Conservation (phyloP, 2,888 invertebrate species). For the Salticus scenicus region DNA sequence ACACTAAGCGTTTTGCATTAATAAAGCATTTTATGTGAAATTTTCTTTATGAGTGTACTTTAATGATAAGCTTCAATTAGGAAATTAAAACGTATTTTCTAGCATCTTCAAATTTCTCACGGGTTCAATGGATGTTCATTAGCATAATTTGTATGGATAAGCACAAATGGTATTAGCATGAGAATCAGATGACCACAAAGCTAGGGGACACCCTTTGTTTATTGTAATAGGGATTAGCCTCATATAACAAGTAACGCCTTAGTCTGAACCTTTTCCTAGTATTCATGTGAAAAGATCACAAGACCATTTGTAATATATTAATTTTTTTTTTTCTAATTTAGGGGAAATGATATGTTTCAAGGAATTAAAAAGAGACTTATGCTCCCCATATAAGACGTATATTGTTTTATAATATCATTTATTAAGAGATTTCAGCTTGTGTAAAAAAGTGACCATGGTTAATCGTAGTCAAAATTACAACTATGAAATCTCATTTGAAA, state of each 20-base stretch:
- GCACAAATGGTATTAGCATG: not conserved
- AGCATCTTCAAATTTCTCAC: not conserved
- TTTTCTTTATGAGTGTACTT: not conserved
- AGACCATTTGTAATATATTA: too few species aligned
- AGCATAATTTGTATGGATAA: slow-evolving; percentile 11
- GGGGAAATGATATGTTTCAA: too few species aligned
- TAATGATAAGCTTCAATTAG: slow-evolving; percentile 5
- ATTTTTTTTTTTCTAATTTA: too few species aligned
- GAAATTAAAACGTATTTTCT: not conserved
- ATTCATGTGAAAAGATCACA: not conserved
- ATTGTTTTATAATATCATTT: too few species aligned
- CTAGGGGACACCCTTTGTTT: slow-evolving; percentile 1
- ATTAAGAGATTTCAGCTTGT: too few species aligned
- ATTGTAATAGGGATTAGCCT: not conserved
- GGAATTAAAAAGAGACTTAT: too few species aligned
- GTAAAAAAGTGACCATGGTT: too few species aligned
- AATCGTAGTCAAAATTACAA: too few species aligned
- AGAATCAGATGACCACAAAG: slow-evolving; percentile 9
- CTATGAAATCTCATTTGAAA: too few species aligned
- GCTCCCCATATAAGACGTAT: too few species aligned
- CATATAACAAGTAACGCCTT: not conserved
- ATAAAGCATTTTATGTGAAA: not conserved
- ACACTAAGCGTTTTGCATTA: not conserved
- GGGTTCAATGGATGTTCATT: not conserved
- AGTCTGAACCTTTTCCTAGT: not conserved